phyloP scores from a whole-genome alignment of 2,888 invertebrate genomes.

The Cyclophora punctaria region DNA sequence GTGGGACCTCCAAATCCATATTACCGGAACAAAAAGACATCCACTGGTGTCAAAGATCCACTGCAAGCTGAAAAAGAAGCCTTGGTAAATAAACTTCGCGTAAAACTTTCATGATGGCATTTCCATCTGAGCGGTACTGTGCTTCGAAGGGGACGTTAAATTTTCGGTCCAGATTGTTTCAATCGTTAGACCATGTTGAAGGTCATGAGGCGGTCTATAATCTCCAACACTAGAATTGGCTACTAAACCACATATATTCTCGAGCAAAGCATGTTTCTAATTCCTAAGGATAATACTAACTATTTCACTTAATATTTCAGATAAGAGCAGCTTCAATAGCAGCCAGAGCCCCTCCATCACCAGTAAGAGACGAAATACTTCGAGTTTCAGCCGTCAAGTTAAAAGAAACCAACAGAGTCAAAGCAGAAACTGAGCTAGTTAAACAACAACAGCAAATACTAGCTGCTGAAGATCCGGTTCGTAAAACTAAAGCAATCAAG shows the following conservation, averaged over 20 bases:
- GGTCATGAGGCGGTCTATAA: no score
- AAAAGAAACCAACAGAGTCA: slow-evolving; percentile 73
- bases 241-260: no score
- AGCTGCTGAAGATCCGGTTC: slow-evolving; percentile 54
- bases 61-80: slow-evolving; percentile 77
- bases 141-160: no score
- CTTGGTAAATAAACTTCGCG: slow-evolving; percentile 47
- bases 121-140: no score
- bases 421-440: slow-evolving; percentile 72
- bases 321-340: slow-evolving; percentile 58
- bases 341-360: slow-evolving; percentile 57
- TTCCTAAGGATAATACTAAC: no score
- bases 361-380: slow-evolving; percentile 58
- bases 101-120: neutral
- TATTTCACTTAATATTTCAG: slow-evolving; percentile 25
- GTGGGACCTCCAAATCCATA: slow-evolving; percentile 57
- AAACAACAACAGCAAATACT: slow-evolving; percentile 76
- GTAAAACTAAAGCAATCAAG: no score
- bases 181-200: no score
- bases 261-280: no score
- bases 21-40: slow-evolving; percentile 50
- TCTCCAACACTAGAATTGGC: no score
- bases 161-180: no score
- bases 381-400: slow-evolving; percentile 70
- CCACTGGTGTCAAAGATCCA: slow-evolving; percentile 46